Conservation (phyloP, 1,140 invertebrate species). For the Platorchestia sp. region DNA sequence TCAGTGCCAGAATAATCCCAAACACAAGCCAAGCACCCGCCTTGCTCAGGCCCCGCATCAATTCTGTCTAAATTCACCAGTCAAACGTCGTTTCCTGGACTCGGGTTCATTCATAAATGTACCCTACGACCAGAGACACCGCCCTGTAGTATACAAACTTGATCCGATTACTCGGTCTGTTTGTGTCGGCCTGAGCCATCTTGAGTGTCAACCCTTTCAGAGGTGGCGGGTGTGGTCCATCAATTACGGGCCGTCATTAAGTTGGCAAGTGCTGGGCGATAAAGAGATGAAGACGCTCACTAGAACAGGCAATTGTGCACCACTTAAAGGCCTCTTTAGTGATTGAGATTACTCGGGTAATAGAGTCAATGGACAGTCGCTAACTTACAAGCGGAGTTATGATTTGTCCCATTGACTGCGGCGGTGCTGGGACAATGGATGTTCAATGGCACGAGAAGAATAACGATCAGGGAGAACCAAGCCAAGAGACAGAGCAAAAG, state of each 20-base stretch:
- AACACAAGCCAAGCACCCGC: not conserved
- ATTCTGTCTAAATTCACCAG: not conserved
- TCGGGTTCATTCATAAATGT: not conserved
- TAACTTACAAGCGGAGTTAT: conserved; percentile 28
- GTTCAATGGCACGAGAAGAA: conserved; percentile 2
- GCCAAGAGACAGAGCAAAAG: not conserved
- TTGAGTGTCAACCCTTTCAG: conserved; percentile 29
- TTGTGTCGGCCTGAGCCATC: conserved; percentile 15
- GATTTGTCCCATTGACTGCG: conserved; percentile 8
- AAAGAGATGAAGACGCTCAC: conserved; percentile 15
- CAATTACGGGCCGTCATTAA: conserved; percentile 35
- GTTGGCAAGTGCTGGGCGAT: conserved; percentile 29
- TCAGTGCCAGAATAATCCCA: not conserved
- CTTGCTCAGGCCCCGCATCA: not conserved
- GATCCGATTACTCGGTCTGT: conserved; percentile 36
- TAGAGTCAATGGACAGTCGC: conserved; percentile 13
- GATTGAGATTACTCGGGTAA: conserved; percentile 12
- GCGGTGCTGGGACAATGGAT: conserved; percentile 12
- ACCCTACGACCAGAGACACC: conserved; percentile 4
- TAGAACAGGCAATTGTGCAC: not conserved
- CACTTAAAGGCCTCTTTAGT: conserved; percentile 30
- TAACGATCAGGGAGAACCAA: not conserved
- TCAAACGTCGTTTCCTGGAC: not conserved
- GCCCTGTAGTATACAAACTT: not conserved
- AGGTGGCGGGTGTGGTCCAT: conserved; percentile 25